These are phyloP conservation scores for Thumatha senex DNA, from an alignment of 2,888 invertebrate species.

Conservation along the genomic window DNA sequence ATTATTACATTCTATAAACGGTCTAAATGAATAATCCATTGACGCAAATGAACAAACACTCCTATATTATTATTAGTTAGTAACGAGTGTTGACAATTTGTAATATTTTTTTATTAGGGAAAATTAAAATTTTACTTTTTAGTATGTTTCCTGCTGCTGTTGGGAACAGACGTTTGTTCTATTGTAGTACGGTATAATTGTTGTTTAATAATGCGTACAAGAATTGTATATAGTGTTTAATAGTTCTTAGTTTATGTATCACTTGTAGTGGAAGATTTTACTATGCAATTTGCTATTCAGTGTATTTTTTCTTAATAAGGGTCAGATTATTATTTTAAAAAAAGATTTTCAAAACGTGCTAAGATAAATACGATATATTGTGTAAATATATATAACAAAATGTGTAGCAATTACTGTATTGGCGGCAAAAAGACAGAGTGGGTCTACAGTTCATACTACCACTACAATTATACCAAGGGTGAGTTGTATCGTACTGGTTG, in stretches of 20 bases:
- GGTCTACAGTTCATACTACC: slow-evolving; percentile 17
- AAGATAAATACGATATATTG: not conserved
- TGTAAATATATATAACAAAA: slow-evolving; percentile 1
- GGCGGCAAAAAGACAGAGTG: slow-evolving; percentile 22
- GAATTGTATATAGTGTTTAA: not conserved
- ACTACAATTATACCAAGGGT: slow-evolving; percentile 18
- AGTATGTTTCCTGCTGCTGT: slow-evolving; percentile 1
- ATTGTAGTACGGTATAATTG: no score
- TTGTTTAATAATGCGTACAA: no score
- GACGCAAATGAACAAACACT: slow-evolving; percentile 11
- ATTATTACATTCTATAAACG: not conserved
- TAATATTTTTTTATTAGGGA: slow-evolving; percentile 23
- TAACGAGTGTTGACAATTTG: slow-evolving; percentile 16
- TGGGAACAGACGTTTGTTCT: no score
- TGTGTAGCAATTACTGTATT: slow-evolving; percentile 13
- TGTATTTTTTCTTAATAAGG: not conserved
- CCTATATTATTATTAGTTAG: not conserved
- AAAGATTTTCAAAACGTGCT: no score
- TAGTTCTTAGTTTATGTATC: not conserved
- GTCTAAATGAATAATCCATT: not conserved
- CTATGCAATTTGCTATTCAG: not conserved
- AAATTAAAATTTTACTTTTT: slow-evolving; percentile 10
- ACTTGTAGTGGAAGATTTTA: not conserved
- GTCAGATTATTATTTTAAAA: not conserved
- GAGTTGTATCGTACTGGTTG: slow-evolving; percentile 8